Conservation (phyloP, 2,888 invertebrate genomes). For the Lampropteryx suffumata region DNA sequence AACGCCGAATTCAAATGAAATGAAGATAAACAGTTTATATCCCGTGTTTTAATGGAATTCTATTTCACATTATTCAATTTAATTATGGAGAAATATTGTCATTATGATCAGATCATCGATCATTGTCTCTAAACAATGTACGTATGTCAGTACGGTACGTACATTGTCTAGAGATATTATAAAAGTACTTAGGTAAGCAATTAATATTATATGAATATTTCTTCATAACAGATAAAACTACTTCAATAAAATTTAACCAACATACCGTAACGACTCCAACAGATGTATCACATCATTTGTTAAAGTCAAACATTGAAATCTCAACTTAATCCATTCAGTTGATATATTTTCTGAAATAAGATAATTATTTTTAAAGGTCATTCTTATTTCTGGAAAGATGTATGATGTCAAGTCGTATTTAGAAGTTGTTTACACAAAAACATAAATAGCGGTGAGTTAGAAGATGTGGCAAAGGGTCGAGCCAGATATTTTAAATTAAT, state of each 20-base stretch:
- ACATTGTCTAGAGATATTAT: too few species aligned
- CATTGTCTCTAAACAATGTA: too few species aligned
- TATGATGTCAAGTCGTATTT: conserved; percentile 28
- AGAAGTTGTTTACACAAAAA: conserved; percentile 20
- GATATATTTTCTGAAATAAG: conserved; percentile 86
- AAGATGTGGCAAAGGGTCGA: conserved; percentile 16
- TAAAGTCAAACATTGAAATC: conserved; percentile 89
- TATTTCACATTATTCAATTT: conserved; percentile 37
- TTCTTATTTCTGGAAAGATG: conserved; percentile 6
- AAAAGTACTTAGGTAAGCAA: too few species aligned
- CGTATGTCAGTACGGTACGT: too few species aligned
- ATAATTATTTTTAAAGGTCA: conserved; percentile 13
- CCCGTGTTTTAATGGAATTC: conserved; percentile 29
- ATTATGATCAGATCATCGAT: not conserved
- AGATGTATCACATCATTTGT: conserved; percentile 87
- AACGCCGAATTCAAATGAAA: conserved; percentile 25
- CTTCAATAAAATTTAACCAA: conserved; percentile 45
- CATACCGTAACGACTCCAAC: conserved; percentile 85
- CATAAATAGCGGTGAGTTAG: conserved; percentile 17
- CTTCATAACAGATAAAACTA: conserved; percentile 64
- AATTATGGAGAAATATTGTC: conserved; percentile 73
- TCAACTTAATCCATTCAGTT: conserved; percentile 89
- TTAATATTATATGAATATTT: conserved; percentile 57
- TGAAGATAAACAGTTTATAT: conserved; percentile 17
- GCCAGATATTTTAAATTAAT: conserved; percentile 37